phyloP scores from a whole-genome alignment of 2,113 vertebrate genomes.

The Peucedramus taeniatus region DNA sequence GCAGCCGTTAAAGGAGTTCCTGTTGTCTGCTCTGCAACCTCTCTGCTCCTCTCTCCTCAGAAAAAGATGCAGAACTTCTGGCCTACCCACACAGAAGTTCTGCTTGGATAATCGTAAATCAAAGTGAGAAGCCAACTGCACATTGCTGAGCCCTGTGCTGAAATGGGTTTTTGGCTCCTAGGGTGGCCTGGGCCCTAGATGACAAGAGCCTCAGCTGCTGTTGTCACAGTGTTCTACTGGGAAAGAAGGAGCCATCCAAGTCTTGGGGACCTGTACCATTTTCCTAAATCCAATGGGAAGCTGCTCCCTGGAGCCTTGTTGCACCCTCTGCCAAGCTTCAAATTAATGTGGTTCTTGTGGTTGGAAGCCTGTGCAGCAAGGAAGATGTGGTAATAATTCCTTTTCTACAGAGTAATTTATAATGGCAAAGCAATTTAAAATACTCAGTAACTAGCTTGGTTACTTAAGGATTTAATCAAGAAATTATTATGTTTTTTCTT shows the following conservation, averaged over 20 bases:
- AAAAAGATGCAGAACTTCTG: background rate
- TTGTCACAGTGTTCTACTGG: background rate
- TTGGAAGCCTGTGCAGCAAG: conserved; percentile 25
- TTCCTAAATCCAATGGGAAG: conserved; percentile 9
- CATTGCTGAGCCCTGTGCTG: fast-evolving
- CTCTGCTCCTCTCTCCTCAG: background rate
- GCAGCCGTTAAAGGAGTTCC: background rate
- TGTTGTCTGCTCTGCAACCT: background rate
- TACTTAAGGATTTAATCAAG: conserved; percentile 55
- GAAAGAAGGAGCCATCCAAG: background rate
- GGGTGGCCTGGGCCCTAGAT: background rate
- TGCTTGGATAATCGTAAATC: background rate
- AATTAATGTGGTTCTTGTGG: conserved; percentile 57
- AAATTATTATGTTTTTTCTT: conserved; percentile 21
- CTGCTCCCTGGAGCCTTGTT: conserved; percentile 13
- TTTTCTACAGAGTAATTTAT: conserved; percentile 41
- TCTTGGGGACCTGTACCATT: background rate
- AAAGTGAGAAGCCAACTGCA: background rate
- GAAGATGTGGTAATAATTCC: conserved; percentile 53
- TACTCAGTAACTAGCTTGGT: conserved; percentile 21
- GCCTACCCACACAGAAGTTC: background rate
- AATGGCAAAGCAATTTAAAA: conserved; percentile 34
- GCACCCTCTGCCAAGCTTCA: conserved; percentile 22
- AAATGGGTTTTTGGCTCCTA: background rate
- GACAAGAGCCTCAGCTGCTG: background rate